Evolutionary conservation across 2,113 vertebrate species (phyloP), one percentile per base, ranked within the genome.

Genomic region (Circaetus cinerascens): DNA sequence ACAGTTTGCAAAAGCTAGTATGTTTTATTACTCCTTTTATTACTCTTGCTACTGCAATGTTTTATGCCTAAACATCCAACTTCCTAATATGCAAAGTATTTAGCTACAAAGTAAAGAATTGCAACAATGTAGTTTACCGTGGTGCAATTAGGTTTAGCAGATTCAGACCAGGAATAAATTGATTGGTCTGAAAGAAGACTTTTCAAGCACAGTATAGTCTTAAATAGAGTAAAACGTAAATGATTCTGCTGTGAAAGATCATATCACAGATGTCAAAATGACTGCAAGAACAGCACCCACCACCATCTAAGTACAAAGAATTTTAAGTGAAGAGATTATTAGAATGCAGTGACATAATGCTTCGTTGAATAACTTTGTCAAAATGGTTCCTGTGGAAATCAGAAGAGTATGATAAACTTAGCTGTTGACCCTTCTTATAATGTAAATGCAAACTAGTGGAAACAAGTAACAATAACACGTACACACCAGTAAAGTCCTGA

Each of bases 61-160:
- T 96, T 91, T 89, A 95, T 90, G 76, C 82, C 73, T 87, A 97
- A 97, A 94, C 78, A 89, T 91, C 92, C 64, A 95, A 15, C 59
- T 96, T 94, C 90, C 84, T 45, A 92, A 75, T 57, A 91, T 64
- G 81, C 66, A 96, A 97, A 96, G 64, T 91, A 98, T 95, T 77
- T 95, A 93, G 81, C 86, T 92, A 75, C 60, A 79, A 41, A 93
- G 84, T 60, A 95, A 95, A 90, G 64, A 94, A 88, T 2, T 94
- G 73, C 41, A 59, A 92, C 57, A 64, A 93, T 64, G 56, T 86
- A 67, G 93, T 89, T 86, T 68, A 71, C 29, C 51, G 88, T 75
- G 22, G 53, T 71, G 67, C 81, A 68, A 79, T 75, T 74, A 88
- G 40, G 38, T 93, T 96, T 94, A 97, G 96, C 93, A 90, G 88